phyloP scores from a whole-genome alignment of 2,888 invertebrate species.

The Netelia melanura region DNA sequence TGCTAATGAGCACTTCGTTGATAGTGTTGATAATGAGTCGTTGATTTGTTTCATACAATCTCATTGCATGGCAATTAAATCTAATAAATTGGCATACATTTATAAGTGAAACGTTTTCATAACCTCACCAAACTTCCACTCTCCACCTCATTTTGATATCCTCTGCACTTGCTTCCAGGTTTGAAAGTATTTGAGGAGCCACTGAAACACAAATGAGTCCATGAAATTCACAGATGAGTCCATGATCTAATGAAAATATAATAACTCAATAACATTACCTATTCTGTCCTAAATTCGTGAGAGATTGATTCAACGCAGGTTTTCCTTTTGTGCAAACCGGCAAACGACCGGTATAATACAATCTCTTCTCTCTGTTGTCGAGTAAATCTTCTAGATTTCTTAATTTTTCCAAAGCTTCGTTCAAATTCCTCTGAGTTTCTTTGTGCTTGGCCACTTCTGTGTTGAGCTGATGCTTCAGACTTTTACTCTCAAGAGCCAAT shows the following conservation, averaged over 20 bases:
- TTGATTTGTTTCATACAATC: neutral
- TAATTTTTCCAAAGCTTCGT: conserved; percentile 88
- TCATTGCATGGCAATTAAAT: too few relatives aligned
- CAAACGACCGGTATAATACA: conserved; percentile 77
- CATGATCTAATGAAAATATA: neutral
- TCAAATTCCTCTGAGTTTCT: conserved; percentile 89
- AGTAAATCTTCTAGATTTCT: conserved; percentile 87
- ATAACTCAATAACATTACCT: conserved; percentile 65
- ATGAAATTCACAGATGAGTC: neutral
- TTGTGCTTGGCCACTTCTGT: conserved; percentile 90
- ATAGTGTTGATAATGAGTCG: neutral
- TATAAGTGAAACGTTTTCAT: neutral
- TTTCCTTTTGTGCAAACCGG: conserved; percentile 74
- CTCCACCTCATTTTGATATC: conserved; percentile 69
- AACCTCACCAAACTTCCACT: conserved; percentile 75
- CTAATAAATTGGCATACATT: neutral
- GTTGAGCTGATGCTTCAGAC: conserved; percentile 90
- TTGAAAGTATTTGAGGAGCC: conserved; percentile 71
- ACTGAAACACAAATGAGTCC: conserved; percentile 57
- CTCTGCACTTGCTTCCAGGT: conserved; percentile 70
- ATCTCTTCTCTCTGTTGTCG: conserved; percentile 85
- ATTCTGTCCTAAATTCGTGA: conserved; percentile 79
- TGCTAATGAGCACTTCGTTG: neutral
- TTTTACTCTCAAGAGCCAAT: conserved; percentile 90
- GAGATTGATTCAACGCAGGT: conserved; percentile 77